Evolutionary conservation across 1,140 invertebrate species (phyloP).

Genomic region (Drosophila melanica): DNA sequence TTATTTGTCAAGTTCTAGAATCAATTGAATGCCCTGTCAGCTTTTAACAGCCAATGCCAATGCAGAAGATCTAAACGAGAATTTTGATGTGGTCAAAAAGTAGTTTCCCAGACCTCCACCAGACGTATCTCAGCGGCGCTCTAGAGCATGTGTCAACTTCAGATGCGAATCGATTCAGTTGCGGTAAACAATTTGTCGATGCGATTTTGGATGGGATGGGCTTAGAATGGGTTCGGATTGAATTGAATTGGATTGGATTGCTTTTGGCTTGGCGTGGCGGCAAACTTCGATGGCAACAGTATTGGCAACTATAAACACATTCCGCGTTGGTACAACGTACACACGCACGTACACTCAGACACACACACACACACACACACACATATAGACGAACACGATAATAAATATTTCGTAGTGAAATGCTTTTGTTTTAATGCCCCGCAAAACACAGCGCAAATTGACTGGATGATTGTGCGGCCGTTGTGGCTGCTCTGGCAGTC

Average conservation of each 20-base stretch:
- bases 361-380: slow-evolving; percentile 6
- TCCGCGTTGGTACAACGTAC: slow-evolving; percentile 52
- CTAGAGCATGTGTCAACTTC: slow-evolving; percentile 19
- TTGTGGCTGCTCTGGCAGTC: slow-evolving; percentile 30
- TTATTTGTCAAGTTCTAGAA: too few species aligned
- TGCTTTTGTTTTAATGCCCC: slow-evolving; percentile 81
- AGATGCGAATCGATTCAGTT: slow-evolving; percentile 14
- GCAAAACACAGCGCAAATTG: slow-evolving; percentile 80
- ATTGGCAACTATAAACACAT: slow-evolving; percentile 72
- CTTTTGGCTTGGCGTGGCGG: slow-evolving; percentile 8
- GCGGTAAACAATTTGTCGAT: slow-evolving; percentile 8
- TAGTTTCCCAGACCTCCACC: neutral
- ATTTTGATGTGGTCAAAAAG: too few species aligned
- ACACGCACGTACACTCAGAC: slow-evolving; percentile 1
- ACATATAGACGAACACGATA: slow-evolving; percentile 49
- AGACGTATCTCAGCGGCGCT: neutral
- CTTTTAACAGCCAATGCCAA: too few species aligned
- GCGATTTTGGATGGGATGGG: neutral
- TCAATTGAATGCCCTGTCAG: too few species aligned
- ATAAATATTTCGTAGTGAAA: slow-evolving; percentile 77
- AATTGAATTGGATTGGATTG: slow-evolving; percentile 7
- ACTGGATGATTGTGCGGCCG: slow-evolving; percentile 76
- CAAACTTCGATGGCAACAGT: slow-evolving; percentile 37
- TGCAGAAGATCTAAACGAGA: too few species aligned
- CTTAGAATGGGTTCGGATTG: neutral